These are phyloP conservation scores for Nibea albiflora DNA, from an alignment of 2,113 vertebrate genomes.

Conservation along the genomic window DNA sequence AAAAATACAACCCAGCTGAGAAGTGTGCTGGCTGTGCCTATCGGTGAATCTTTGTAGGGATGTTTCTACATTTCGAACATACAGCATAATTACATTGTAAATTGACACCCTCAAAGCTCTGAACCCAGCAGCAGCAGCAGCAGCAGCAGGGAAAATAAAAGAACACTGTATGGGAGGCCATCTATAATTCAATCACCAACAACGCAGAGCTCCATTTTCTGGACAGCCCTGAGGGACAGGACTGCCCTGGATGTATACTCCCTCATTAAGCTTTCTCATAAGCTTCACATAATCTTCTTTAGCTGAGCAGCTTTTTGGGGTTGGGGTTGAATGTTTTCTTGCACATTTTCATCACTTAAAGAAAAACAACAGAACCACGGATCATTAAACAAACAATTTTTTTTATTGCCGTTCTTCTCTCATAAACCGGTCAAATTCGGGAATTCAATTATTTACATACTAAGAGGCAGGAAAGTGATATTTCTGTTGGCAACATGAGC, in stretches of 20 bases:
- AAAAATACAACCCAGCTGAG: neutral
- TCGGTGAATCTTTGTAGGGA: neutral
- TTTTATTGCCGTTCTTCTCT: no score
- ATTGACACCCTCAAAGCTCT: neutral
- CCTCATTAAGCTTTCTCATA: constrained; percentile 37
- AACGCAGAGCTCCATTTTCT: constrained; percentile 33
- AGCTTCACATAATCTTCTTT: constrained; percentile 21
- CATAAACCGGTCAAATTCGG: no score
- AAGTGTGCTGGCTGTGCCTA: neutral
- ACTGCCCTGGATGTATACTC: constrained; percentile 16
- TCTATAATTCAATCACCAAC: constrained; percentile 28
- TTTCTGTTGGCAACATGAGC: neutral
- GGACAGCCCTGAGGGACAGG: constrained; percentile 11
- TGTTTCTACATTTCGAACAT: neutral
- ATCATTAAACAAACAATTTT: neutral
- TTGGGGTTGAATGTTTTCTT: neutral
- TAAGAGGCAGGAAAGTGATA: no score
- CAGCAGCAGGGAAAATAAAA: neutral
- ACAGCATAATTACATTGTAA: neutral
- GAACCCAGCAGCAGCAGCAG: neutral
- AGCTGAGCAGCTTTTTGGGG: neutral
- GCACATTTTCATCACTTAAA: neutral
- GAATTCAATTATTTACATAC: no score
- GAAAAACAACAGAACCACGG: neutral
- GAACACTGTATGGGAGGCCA: neutral